Percentiles rank a stretch among this genome's conserved stretches.
Conservation (phyloP, 2,113 vertebrate genomes). For the Muscicapa adusta region DNA sequence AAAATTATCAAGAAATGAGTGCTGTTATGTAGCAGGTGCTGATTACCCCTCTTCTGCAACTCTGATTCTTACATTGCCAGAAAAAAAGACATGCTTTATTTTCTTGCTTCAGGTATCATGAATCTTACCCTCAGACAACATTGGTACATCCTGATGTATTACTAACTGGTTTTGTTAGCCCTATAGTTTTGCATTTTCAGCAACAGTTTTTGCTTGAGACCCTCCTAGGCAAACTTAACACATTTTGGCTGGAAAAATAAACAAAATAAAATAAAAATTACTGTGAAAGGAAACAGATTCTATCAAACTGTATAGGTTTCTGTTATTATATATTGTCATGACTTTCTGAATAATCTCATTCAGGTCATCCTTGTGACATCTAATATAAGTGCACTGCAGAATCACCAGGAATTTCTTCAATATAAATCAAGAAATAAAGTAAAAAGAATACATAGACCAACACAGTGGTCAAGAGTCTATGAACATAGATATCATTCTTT, state of each 20-base stretch:
- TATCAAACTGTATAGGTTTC: not conserved
- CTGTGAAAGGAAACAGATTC: not conserved
- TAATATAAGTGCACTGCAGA: not conserved
- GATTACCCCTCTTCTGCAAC: not conserved
- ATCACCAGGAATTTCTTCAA: not conserved
- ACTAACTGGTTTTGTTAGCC: rapidly evolving
- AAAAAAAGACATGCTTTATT: not conserved
- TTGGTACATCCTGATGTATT: not conserved
- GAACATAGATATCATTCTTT: not conserved
- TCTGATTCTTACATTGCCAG: not conserved
- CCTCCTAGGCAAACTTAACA: not conserved
- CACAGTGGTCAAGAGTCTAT: not conserved
- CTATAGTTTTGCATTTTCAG: not conserved
- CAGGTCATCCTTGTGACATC: not conserved
- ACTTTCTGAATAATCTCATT: not conserved
- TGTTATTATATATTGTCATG: not conserved
- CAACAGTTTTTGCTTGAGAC: not conserved
- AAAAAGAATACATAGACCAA: not conserved
- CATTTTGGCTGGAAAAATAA: not conserved
- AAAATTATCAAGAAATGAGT: not conserved
- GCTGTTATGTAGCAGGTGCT: not conserved
- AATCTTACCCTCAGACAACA: not conserved
- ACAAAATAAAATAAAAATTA: not conserved
- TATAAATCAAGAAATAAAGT: not conserved
- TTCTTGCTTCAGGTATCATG: not conserved